These are phyloP conservation scores for Lipotes vexillifer DNA, from an alignment of 2,113 vertebrate genomes.

Conservation along the genomic window DNA sequence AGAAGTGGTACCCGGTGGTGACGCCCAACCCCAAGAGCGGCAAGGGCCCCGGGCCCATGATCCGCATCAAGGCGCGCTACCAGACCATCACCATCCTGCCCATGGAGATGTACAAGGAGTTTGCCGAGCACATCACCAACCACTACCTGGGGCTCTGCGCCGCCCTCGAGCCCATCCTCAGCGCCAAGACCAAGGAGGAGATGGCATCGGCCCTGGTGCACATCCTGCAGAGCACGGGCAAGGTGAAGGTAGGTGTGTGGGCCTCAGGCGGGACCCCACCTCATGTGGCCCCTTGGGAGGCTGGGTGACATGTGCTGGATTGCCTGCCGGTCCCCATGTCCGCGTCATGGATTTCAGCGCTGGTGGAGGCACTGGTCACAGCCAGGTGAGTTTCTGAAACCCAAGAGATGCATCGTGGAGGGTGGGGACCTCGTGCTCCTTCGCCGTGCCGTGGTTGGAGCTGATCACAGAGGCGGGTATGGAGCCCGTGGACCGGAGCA, in stretches of 20 bases:
- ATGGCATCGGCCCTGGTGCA: constrained; percentile 97
- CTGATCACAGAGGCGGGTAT: accelerated
- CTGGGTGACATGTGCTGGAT: accelerated
- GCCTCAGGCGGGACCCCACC: accelerated
- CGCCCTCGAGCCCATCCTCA: constrained; percentile 93
- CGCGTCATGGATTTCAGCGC: accelerated
- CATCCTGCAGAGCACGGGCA: constrained; percentile 98
- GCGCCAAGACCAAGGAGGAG: constrained; percentile 99
- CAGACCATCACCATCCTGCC: constrained; percentile 98
- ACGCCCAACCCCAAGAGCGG: constrained; percentile 94
- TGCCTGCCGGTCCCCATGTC: accelerated
- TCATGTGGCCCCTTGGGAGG: accelerated
- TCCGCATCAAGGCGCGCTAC: constrained; percentile 96
- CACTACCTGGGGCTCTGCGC: constrained; percentile 98
- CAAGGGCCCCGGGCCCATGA: constrained; percentile 93
- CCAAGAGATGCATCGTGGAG: background rate
- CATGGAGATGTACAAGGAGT: constrained; percentile 99
- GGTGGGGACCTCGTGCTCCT: background rate
- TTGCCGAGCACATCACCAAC: constrained; percentile 98
- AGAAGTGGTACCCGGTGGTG: constrained; percentile 96
- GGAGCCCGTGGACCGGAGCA: background rate
- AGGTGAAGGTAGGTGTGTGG: constrained; percentile 90
- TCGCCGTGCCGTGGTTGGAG: accelerated
- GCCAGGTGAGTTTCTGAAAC: background rate
- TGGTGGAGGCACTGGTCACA: background rate